phyloP scores from a whole-genome alignment of 2,113 vertebrate species.

The Leucosticte australis region DNA sequence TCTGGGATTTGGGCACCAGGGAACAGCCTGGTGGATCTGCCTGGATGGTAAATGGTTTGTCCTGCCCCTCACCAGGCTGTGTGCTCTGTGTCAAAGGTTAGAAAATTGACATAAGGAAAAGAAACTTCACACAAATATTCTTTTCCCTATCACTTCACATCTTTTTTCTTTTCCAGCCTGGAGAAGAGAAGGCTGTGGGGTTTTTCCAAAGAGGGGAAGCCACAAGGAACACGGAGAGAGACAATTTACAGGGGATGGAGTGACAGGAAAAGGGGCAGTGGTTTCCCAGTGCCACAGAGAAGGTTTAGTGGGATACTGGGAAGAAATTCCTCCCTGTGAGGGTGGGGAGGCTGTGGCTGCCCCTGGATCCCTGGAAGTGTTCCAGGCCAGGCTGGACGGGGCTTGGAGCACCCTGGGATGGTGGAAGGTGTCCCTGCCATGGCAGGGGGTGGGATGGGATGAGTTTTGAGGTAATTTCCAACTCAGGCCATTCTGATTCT shows the following conservation, averaged over 20 bases:
- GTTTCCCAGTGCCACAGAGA: neutral
- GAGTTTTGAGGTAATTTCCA: neutral
- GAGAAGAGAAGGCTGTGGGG: neutral
- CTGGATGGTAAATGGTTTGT: neutral
- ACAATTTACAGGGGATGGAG: neutral
- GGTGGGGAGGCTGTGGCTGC: neutral
- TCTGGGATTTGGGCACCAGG: neutral
- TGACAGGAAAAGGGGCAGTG: neutral
- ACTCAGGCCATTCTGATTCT: neutral
- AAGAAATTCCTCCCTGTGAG: neutral
- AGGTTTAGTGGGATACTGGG: neutral
- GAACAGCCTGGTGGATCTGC: neutral
- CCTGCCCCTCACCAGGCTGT: fast-evolving
- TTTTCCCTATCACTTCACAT: neutral
- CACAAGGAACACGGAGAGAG: neutral
- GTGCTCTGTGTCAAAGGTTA: fast-evolving
- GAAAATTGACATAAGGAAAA: neutral
- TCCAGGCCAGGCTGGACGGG: fast-evolving
- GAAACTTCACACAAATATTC: neutral
- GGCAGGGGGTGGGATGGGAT: neutral
- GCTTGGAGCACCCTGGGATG: fast-evolving
- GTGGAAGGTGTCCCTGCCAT: neutral
- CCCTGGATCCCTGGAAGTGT: neutral
- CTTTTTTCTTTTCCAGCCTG: neutral
- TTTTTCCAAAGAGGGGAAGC: neutral